Conservation (phyloP, 1,140 invertebrate species). For the Calycopis cecrops region DNA sequence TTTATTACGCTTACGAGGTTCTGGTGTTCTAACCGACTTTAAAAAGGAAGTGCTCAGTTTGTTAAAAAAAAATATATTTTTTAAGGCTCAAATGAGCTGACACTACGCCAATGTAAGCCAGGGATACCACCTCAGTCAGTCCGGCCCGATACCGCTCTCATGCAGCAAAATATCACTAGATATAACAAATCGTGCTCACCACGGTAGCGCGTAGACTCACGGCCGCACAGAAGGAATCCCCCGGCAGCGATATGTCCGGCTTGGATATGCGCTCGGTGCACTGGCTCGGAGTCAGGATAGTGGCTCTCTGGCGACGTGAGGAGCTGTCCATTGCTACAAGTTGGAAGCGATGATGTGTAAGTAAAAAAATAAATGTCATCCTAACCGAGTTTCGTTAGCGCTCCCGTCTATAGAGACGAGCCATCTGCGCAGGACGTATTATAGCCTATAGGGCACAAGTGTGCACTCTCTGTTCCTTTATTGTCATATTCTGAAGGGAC, state of each 20-base stretch:
- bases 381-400: too few species aligned
- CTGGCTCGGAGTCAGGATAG: constrained; percentile 33
- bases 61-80: too few species aligned
- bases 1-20: too few species aligned
- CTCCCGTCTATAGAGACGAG: not conserved
- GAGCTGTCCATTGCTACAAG: constrained; percentile 38
- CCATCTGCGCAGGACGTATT: too few species aligned
- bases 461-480: too few species aligned
- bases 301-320: constrained; percentile 44
- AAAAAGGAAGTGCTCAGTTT: too few species aligned
- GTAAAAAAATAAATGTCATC: not conserved
- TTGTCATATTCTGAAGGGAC: too few species aligned
- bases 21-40: too few species aligned
- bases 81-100: too few species aligned
- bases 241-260: constrained; percentile 33
- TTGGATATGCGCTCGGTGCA: constrained; percentile 41
- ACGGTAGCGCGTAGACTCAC: constrained; percentile 48
- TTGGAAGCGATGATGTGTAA: not conserved
- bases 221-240: constrained; percentile 47
- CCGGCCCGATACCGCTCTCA: not conserved
- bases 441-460: too few species aligned
- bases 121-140: too few species aligned
- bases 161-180: not conserved
- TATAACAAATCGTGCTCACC: constrained; percentile 32
- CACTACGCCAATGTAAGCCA: too few species aligned